Conservation (phyloP, 2,888 invertebrate genomes). For the Caenorhabditis panamensis region DNA sequence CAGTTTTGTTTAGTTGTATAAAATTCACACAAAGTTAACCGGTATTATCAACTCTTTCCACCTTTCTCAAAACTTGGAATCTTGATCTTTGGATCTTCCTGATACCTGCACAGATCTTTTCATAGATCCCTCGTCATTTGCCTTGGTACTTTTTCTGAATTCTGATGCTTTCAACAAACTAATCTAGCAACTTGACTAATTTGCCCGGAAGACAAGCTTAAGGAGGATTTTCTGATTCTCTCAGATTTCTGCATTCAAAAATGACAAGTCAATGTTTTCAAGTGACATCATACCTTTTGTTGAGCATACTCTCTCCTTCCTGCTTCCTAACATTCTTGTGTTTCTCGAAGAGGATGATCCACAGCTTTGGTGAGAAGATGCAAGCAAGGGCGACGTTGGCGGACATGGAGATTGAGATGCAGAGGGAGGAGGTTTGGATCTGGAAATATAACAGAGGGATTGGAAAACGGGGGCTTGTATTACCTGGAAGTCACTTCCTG, state of each 20-base stretch:
- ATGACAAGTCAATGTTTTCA: neutral
- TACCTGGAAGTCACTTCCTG: slow-evolving; percentile 88
- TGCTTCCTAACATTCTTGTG: slow-evolving; percentile 86
- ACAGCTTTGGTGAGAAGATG: slow-evolving; percentile 87
- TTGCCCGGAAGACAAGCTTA: slow-evolving; percentile 13
- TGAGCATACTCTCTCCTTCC: slow-evolving; percentile 78
- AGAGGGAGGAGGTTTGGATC: slow-evolving; percentile 87
- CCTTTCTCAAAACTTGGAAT: slow-evolving; percentile 24
- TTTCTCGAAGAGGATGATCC: slow-evolving; percentile 87
- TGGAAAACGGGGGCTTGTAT: neutral
- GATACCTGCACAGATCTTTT: neutral
- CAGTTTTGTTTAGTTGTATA: neutral
- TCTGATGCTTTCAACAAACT: slow-evolving; percentile 7
- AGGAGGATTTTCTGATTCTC: neutral
- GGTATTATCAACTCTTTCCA: neutral
- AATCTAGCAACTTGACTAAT: neutral
- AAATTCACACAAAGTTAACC: slow-evolving; percentile 8
- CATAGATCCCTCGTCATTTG: no score
- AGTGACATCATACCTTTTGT: slow-evolving; percentile 68
- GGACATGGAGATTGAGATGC: slow-evolving; percentile 86
- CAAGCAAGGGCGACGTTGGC: slow-evolving; percentile 87
- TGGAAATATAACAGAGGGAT: no score
- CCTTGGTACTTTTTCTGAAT: slow-evolving; percentile 46
- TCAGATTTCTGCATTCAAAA: neutral
- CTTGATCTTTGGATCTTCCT: slow-evolving; percentile 5